Base-by-base conservation (phyloP, 2,888 invertebrate species). In the Flexamia atlantica region DNA sequence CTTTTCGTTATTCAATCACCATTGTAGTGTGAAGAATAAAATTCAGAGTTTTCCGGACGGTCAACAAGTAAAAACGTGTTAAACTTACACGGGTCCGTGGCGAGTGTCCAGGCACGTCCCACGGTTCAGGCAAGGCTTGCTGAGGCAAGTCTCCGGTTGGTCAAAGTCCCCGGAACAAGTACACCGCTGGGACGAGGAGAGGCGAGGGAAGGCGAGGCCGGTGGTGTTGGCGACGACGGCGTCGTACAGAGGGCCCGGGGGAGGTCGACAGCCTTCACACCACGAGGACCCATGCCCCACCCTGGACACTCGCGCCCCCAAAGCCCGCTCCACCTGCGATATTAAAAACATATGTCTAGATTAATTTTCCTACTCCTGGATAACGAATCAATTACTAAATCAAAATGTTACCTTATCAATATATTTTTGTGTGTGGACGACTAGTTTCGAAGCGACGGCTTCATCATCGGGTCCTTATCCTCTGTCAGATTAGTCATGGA, bases 171-270 rank as follows among this genome's bases (percentile, higher is more conserved):
- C 92, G 9, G 97, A 97, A 89, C 98, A 98, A 20, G 96, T 96
- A 89, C 98, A 98, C 89, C 97, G 96, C 0, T 98, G 96, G 86
- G 97, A 92, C 0, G 98, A 96, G 89, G 97, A 97, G 0, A 99
- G 97, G 83, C 98, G 93, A 0, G 99, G 97, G 14, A 99, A 99
- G 46, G 99, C 98, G 85, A 99, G 92, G 0, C 99, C 96, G 0
- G 99, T 99, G 90, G 96, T 97, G 89, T 99, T 64, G 30, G 64
- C 64, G 2, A 28, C 64, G 1, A 64, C 64, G 1, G 17, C 12
- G 0, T 53, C 53, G 99, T 20, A 99, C 96, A 91, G 98, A 98
- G 3, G 99, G 98, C 94, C 98, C 96, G 88, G 97, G 97, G 0
- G 97, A 97, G 89, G 97, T 96, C 12, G 30, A 30, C 64, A 64